phyloP scores from a whole-genome alignment of 1,140 invertebrate species.

The Oedothorax gibbosus region DNA sequence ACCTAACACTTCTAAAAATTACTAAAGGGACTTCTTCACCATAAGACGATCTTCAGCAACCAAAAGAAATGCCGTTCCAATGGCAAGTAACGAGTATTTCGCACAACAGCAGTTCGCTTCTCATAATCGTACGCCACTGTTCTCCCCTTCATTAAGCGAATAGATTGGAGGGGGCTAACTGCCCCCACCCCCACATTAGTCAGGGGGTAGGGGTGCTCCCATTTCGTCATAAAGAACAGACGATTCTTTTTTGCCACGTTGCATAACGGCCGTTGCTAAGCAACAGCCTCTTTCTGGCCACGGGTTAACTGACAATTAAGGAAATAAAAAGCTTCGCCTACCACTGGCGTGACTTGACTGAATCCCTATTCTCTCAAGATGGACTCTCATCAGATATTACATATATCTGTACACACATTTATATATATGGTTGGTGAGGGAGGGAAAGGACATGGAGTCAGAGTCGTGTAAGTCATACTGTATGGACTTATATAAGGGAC shows the following conservation, averaged over 20 bases:
- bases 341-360: constrained; percentile 52
- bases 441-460: no score
- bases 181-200: constrained; percentile 55
- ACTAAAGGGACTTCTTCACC: no score
- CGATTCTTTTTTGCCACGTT: constrained; percentile 60
- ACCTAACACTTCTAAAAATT: no score
- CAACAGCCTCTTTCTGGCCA: constrained; percentile 46
- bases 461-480: no score
- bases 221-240: constrained; percentile 58
- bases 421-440: no score
- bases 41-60: not conserved
- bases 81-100: constrained; percentile 6
- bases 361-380: constrained; percentile 1
- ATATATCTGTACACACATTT: constrained; percentile 37
- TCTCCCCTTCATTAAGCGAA: constrained; percentile 55
- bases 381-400: constrained; percentile 52
- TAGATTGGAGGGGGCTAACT: constrained; percentile 27
- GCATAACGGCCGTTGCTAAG: constrained; percentile 58
- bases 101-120: constrained; percentile 13
- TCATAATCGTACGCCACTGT: constrained; percentile 47
- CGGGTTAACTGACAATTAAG: constrained; percentile 61
- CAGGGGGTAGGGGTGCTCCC: constrained; percentile 31
- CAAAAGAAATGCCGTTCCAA: not conserved
- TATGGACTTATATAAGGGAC: no score
- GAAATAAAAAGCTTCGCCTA: constrained; percentile 56